Percentiles rank a stretch among this genome's conserved stretches.
Conservation (phyloP, 1,140 invertebrate genomes). For the Brachionus angularis region DNA sequence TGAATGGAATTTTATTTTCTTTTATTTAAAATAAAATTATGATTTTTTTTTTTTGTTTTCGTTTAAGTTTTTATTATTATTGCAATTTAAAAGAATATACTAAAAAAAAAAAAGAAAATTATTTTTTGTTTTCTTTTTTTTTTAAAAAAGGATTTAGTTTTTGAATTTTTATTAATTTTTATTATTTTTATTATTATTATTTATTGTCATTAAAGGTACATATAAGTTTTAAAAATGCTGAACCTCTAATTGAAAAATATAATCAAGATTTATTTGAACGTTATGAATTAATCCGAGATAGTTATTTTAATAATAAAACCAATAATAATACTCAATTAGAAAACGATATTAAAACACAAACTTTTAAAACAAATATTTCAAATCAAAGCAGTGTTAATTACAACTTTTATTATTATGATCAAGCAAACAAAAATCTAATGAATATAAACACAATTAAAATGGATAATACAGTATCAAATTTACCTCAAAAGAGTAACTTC, state of each 20-base stretch:
- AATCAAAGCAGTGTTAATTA: neutral
- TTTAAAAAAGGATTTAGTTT: no score
- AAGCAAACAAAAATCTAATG: neutral
- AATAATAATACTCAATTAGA: no score
- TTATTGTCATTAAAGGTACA: conserved; percentile 6
- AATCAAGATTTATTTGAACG: conserved; percentile 8
- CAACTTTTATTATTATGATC: conserved; percentile 43
- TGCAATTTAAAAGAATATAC: no score
- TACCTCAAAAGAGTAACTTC: no score
- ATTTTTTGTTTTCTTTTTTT: no score
- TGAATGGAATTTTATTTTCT: no score
- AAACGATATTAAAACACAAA: neutral
- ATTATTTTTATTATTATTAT: neutral
- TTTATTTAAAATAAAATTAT: no score
- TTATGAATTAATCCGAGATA: conserved; percentile 24
- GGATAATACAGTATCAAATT: neutral
- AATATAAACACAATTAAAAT: conserved; percentile 28
- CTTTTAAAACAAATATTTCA: neutral
- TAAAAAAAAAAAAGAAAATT: no score
- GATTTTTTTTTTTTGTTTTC: no score
- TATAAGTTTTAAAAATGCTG: conserved; percentile 34
- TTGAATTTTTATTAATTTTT: no score
- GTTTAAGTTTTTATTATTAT: no score
- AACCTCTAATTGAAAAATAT: conserved; percentile 31
- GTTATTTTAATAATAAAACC: no score